Evolutionary conservation across 2,113 vertebrate species (phyloP).

Genomic region (Notarius lentiginosus): DNA sequence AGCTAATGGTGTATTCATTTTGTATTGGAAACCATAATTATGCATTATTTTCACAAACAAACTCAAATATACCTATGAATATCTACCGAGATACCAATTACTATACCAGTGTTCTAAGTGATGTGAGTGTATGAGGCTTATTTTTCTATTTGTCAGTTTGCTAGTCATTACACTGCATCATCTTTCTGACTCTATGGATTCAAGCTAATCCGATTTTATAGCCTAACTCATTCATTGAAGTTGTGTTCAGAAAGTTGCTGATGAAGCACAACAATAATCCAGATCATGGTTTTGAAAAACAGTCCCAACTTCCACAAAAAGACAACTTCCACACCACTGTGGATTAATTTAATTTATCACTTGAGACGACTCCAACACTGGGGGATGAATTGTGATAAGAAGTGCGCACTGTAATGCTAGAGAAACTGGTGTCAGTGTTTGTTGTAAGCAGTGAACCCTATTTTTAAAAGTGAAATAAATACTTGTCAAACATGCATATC

Average conservation of each 20-base stretch:
- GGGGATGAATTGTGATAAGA: not conserved
- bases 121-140: not conserved
- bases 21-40: not conserved
- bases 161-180: not conserved
- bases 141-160: not conserved
- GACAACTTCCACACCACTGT: not conserved
- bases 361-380: not conserved
- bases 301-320: not conserved
- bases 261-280: not conserved
- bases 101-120: not conserved
- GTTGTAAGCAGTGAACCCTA: not conserved
- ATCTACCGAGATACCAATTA: not conserved
- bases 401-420: not conserved
- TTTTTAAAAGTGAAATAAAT: not conserved
- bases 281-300: not conserved
- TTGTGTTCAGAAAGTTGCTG: not conserved
- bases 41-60: not conserved
- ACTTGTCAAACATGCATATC: not conserved
- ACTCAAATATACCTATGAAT: not conserved
- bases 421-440: not conserved
- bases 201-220: not conserved
- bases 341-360: not conserved
- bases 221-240: not conserved
- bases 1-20: not conserved
- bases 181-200: not conserved